Evolutionary conservation across 2,797 vertebrate species (phyloP), one percentile per base, ranked within the genome.

Genomic region (Micropoecilia bifurca): DNA sequence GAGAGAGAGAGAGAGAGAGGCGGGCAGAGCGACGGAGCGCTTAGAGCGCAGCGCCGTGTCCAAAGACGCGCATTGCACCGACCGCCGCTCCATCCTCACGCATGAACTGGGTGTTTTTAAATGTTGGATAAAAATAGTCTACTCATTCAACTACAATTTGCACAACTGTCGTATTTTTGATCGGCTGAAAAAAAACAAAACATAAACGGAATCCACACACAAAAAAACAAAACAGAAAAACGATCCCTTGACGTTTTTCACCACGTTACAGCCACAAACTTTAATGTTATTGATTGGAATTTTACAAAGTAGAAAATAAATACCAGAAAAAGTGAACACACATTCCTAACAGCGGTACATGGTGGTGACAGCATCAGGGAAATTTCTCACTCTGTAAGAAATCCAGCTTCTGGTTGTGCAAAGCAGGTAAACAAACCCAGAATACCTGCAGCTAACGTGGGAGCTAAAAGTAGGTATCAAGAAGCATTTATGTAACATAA

Each of bases 41-140:
- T 82, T 85, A 91, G 93, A 93, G 93, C 93, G 93, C 91, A 89
- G 89, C 94, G 88, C 87, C 89, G 90, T 90, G 88, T 85, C 86
- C 92, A 91, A 79, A 84, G 85, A 89, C 90, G 89, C 92, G 93
- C 91, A 92, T 91, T 93, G 91, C 93, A 93, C 86, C 22, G 71
- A 28, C 83, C 73, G 69, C 4, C 1, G 16, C 4, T 25, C 25
- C 41, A 71, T n/a, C 41, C 41, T 45, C 68, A 71, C 66, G 8
- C 33, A 39, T 12, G 3, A 4, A 41, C 20, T 25, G 5, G 9
- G 43, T 41, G 39, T n/a, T 8, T 2, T 7, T 36, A 39, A 66
- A 66, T 68, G 36, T 41, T 41, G 12, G 18, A 41, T 25, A 9
- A 25, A 68, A 68, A 68, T 4, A 68, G 8, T 20, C 61, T 3